These are phyloP conservation scores for Hapalemur alaotrensis DNA, from an alignment of 2,797 vertebrate species.

Conservation along the genomic window DNA sequence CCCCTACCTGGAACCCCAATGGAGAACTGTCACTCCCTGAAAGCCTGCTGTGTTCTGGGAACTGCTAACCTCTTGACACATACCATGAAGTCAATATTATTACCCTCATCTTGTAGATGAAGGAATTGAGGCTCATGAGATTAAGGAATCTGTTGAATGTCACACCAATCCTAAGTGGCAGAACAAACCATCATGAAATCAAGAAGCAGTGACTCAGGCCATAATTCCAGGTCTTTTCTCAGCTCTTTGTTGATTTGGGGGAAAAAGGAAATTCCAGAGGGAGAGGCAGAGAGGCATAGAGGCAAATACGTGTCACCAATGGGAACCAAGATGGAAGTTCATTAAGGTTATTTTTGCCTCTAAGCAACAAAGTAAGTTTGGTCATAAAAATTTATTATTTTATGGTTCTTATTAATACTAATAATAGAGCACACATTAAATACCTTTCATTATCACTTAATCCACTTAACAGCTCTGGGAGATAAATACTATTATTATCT, in stretches of 20 bases:
- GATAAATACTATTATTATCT: conserved; percentile 70
- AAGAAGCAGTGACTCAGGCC: background rate
- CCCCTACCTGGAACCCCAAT: background rate
- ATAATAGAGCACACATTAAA: conserved; percentile 59
- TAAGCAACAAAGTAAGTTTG: background rate
- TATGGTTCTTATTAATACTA: conserved; percentile 70
- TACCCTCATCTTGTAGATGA: background rate
- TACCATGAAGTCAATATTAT: background rate
- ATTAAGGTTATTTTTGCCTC: conserved; percentile 57
- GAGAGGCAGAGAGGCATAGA: background rate
- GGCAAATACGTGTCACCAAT: background rate
- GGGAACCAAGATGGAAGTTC: background rate
- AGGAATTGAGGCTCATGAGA: background rate
- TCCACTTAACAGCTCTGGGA: conserved; percentile 52
- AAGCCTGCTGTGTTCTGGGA: background rate
- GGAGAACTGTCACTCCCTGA: background rate
- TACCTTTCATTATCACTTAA: conserved; percentile 63
- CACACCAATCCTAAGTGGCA: background rate
- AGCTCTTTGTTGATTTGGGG: background rate
- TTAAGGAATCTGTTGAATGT: background rate
- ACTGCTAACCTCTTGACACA: background rate
- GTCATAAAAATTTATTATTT: conserved; percentile 70
- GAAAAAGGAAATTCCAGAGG: background rate
- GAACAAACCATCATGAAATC: background rate
- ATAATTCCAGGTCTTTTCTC: background rate